phyloP scores from a whole-genome alignment of 2,888 invertebrate species.

The Mimas tiliae region DNA sequence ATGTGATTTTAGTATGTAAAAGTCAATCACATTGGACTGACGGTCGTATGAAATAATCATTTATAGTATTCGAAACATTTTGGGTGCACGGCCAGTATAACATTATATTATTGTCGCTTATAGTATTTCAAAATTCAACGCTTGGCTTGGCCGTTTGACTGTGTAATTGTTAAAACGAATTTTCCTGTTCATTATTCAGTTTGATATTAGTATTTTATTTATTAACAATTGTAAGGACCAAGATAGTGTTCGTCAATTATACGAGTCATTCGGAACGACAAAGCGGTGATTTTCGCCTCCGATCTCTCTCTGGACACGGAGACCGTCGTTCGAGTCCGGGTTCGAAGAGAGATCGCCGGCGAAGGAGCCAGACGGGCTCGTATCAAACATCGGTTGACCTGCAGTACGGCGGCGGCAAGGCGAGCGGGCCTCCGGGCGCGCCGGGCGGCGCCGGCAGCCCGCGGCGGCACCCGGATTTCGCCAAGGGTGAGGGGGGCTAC shows the following conservation, averaged over 20 bases:
- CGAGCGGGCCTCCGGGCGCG: conserved; percentile 76
- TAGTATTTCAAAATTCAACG: conserved; percentile 14
- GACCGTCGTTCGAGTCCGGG: background rate
- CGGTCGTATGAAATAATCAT: conserved; percentile 50
- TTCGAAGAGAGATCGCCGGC: background rate
- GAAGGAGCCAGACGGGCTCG: background rate
- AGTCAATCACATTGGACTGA: conserved; percentile 50
- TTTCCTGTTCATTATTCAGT: no score
- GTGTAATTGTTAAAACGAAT: conserved; percentile 7
- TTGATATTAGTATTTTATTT: background rate
- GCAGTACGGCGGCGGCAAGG: conserved; percentile 73
- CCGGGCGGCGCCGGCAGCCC: conserved; percentile 66
- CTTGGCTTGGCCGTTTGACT: background rate
- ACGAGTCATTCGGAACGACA: conserved; percentile 9
- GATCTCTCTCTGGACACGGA: background rate
- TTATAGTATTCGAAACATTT: conserved; percentile 49
- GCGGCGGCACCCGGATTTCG: conserved; percentile 63
- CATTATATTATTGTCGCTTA: conserved; percentile 54
- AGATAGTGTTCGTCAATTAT: background rate
- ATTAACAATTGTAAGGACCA: no score
- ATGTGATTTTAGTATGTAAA: conserved; percentile 39
- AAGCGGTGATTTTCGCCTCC: conserved; percentile 7
- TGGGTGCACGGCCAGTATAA: conserved; percentile 75
- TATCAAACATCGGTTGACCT: conserved; percentile 8
- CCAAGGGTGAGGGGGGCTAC: conserved; percentile 51